Conservation (phyloP, 2,113 vertebrate species). For the Riparia riparia region DNA sequence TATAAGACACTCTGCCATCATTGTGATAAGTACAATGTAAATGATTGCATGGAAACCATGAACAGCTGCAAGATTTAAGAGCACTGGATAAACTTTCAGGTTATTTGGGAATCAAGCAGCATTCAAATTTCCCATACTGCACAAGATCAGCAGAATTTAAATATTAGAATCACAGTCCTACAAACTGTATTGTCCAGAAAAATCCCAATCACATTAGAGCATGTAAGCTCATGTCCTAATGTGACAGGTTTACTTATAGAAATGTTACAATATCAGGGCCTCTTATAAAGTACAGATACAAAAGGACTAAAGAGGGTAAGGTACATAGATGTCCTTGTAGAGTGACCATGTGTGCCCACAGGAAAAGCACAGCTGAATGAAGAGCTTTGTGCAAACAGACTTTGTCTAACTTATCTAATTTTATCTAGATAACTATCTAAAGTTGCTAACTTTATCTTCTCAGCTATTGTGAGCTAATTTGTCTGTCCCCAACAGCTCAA, state of each 20-base stretch:
- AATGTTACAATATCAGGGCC: not conserved
- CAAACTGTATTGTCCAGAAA: not conserved
- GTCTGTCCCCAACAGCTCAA: not conserved
- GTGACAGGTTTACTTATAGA: not conserved
- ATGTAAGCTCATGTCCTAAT: not conserved
- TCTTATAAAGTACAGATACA: not conserved
- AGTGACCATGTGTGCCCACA: not conserved
- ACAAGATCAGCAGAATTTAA: not conserved
- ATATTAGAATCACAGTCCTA: not conserved
- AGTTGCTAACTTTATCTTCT: not conserved
- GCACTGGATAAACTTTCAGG: not conserved
- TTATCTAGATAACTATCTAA: too few species aligned
- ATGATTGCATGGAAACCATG: not conserved
- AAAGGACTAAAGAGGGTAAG: not conserved
- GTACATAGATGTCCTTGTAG: not conserved
- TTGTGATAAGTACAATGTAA: not conserved
- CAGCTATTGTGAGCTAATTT: not conserved
- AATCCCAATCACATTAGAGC: not conserved
- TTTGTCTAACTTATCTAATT: not conserved
- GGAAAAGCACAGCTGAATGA: not conserved
- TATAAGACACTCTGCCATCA: fast-evolving
- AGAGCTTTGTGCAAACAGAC: not conserved
- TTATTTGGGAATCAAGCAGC: not conserved
- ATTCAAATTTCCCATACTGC: not conserved
- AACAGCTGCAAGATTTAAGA: not conserved